phyloP scores from a whole-genome alignment of 2,797 vertebrate genomes.

The Menidia menidia region DNA sequence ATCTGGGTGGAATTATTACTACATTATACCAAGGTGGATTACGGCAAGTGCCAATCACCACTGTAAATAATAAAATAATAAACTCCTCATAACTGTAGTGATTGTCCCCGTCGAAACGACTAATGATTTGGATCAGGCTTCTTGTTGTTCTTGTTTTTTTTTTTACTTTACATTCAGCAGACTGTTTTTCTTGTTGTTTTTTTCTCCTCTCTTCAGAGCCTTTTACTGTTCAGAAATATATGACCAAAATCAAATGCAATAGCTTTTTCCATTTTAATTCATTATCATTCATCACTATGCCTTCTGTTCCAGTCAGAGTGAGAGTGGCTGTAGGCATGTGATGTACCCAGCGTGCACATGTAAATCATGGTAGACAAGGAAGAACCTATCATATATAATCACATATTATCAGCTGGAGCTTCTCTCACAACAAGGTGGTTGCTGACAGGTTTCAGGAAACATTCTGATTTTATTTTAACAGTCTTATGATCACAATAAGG shows the following conservation, averaged over 20 bases:
- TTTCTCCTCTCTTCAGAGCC: too few relatives aligned
- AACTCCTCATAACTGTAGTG: neutral
- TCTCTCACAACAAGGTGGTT: neutral
- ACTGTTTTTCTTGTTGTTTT: slow-evolving; percentile 22
- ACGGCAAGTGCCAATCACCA: neutral
- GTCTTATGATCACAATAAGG: neutral
- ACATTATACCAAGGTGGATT: slow-evolving; percentile 17
- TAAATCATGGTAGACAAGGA: slow-evolving; percentile 31
- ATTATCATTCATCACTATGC: slow-evolving; percentile 6
- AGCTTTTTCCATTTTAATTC: slow-evolving; percentile 32
- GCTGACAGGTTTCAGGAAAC: slow-evolving; percentile 9
- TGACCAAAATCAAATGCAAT: slow-evolving; percentile 37
- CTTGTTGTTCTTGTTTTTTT: slow-evolving; percentile 22
- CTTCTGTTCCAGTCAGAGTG: neutral
- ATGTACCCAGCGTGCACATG: slow-evolving; percentile 8
- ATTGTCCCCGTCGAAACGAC: slow-evolving; percentile 38
- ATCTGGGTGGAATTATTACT: slow-evolving; percentile 39
- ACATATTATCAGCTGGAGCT: slow-evolving; percentile 20
- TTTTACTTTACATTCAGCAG: slow-evolving; percentile 12
- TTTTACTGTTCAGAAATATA: slow-evolving; percentile 42
- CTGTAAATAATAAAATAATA: slow-evolving; percentile 6
- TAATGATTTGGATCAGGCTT: slow-evolving; percentile 53
- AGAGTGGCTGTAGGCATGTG: slow-evolving; percentile 30
- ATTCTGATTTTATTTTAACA: neutral
- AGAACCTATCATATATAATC: slow-evolving; percentile 21